Conservation (phyloP, 2,888 invertebrate species). For the Trissolcus japonicus region DNA sequence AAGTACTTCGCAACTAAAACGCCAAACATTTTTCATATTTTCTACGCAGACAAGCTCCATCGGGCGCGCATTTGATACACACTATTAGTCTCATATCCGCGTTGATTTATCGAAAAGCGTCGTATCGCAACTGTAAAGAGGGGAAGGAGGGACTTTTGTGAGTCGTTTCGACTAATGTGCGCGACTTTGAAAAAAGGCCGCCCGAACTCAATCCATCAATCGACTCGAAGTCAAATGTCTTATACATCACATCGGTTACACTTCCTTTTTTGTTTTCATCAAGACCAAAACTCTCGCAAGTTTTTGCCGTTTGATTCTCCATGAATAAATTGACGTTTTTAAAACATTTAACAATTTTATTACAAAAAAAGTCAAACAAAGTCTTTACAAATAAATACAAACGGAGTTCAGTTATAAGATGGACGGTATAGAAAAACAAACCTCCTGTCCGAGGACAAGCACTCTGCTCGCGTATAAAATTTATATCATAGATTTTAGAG, state of each 20-base stretch:
- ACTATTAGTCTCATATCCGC: slow-evolving; percentile 52
- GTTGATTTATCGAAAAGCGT: slow-evolving; percentile 51
- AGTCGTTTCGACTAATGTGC: slow-evolving; percentile 22
- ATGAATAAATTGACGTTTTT: background rate
- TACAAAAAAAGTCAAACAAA: slow-evolving; percentile 19
- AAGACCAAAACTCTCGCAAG: too few species aligned
- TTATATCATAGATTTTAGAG: slow-evolving; percentile 30
- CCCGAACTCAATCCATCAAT: slow-evolving; percentile 2
- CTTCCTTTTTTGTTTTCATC: too few species aligned
- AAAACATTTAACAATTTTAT: slow-evolving; percentile 25
- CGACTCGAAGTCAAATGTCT: background rate
- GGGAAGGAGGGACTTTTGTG: slow-evolving; percentile 17
- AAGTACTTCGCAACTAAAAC: slow-evolving; percentile 74
- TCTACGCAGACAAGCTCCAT: slow-evolving; percentile 67
- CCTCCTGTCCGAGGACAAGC: background rate
- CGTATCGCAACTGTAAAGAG: too few species aligned
- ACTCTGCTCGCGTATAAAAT: slow-evolving; percentile 29
- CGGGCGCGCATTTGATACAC: slow-evolving; percentile 65
- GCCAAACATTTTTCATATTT: slow-evolving; percentile 70
- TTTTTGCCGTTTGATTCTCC: too few species aligned
- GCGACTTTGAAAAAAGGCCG: slow-evolving; percentile 15
- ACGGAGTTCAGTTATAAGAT: slow-evolving; percentile 22
- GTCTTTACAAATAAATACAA: slow-evolving; percentile 41
- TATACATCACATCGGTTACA: too few species aligned
- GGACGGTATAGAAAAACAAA: slow-evolving; percentile 43